A percentile compares a stretch with the other conserved stretches of the same genome.
phyloP scores from a whole-genome alignment of 2,888 invertebrate genomes.

The Notodonta dromedarius region DNA sequence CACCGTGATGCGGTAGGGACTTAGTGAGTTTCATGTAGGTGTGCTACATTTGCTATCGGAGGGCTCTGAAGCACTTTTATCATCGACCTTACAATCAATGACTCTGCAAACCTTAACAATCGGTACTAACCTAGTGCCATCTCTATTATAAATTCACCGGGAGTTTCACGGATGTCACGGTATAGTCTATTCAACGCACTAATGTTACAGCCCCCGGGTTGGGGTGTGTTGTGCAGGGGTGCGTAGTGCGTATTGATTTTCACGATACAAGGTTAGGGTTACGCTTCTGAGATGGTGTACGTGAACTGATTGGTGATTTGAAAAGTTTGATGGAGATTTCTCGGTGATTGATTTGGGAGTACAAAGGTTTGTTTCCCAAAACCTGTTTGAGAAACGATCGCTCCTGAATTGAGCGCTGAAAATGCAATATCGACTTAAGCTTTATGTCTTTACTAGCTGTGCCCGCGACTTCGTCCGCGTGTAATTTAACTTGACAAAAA shows the following conservation, averaged over 20 bases:
- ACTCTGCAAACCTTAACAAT: background rate
- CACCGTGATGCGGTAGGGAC: no score
- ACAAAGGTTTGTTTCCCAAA: no score
- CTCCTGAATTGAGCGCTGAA: no score
- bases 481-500: no score
- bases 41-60: no score
- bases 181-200: conserved; percentile 35
- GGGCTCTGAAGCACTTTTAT: no score
- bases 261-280: conserved; percentile 54
- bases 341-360: background rate
- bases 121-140: background rate
- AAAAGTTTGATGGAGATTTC: background rate
- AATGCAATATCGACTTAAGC: no score
- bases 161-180: background rate
- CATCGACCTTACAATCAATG: background rate
- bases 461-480: no score
- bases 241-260: conserved; percentile 52
- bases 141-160: conserved; percentile 1
- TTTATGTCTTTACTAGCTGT: no score
- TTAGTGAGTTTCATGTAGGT: no score
- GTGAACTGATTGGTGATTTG: conserved; percentile 1
- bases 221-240: conserved; percentile 45
- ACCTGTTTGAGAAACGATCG: no score
- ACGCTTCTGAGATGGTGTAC: conserved; percentile 19
- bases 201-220: conserved; percentile 30